A percentile compares a stretch with the other conserved stretches of the same genome.
Evolutionary conservation across 2,113 vertebrate species (phyloP).

Genomic region (Peromyscus leucopus): DNA sequence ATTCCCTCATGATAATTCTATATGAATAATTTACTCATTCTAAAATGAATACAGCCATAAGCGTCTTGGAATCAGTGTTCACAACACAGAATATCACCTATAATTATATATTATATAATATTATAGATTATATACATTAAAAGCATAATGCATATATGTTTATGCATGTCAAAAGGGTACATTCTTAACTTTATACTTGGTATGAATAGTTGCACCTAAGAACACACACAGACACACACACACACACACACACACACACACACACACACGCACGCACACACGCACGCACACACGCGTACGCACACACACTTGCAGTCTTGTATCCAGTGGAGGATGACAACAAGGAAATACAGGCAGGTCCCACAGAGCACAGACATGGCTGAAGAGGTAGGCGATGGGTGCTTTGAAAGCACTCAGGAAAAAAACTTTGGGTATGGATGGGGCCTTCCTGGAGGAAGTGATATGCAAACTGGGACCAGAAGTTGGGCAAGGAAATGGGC

Average conservation of each 20-base stretch:
- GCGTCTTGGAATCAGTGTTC: neutral
- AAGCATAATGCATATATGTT: neutral
- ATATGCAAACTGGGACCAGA: neutral
- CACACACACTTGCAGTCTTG: neutral
- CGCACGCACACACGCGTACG: neutral
- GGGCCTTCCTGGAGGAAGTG: neutral
- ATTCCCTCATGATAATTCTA: neutral
- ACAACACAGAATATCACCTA: neutral
- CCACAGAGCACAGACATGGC: neutral
- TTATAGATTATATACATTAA: neutral
- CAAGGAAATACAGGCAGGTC: neutral
- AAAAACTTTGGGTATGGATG: neutral
- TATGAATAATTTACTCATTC: constrained; percentile 5
- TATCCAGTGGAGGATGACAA: no score
- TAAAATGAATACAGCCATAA: neutral
- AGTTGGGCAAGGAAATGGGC: neutral
- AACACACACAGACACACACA: neutral
- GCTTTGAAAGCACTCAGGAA: neutral
- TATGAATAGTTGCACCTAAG: neutral
- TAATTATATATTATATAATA: neutral
- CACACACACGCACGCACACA: no score
- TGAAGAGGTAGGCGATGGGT: neutral
- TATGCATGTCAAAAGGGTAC: neutral
- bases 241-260: no score
- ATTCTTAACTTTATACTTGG: neutral